Conservation (phyloP, 2,113 vertebrate species). For the Dasyurus viverrinus region DNA sequence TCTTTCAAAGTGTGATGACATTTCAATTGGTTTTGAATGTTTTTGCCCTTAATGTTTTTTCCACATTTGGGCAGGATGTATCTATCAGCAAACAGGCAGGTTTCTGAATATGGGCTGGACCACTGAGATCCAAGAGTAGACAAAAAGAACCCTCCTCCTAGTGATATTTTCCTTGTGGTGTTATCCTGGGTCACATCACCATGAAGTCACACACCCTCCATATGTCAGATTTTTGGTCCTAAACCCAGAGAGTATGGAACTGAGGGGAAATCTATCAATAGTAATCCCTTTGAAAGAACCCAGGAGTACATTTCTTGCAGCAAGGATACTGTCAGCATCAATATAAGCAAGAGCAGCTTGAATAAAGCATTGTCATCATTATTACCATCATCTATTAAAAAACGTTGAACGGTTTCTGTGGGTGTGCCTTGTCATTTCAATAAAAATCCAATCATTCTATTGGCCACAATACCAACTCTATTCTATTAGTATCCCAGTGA, state of each 20-base stretch:
- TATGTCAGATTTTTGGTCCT: neutral
- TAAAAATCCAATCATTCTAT: constrained; percentile 55
- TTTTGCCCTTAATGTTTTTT: neutral
- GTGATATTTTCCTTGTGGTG: neutral
- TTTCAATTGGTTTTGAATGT: neutral
- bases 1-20: constrained; percentile 1
- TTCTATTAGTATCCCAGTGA: constrained; percentile 21
- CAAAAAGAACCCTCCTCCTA: neutral
- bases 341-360: neutral
- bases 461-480: constrained; percentile 5
- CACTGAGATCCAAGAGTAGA: neutral
- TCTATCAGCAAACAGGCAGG: neutral
- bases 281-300: constrained; percentile 11
- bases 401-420: constrained; percentile 19
- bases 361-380: constrained; percentile 6
- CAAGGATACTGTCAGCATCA: neutral
- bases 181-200: neutral
- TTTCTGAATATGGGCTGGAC: neutral
- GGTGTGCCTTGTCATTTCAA: constrained; percentile 59
- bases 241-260: neutral
- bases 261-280: neutral
- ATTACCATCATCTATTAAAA: neutral
- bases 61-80: neutral
- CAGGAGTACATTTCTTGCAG: neutral
- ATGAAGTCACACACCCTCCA: no score